These are phyloP conservation scores for Oncopeltus fasciatus DNA, from an alignment of 1,140 invertebrate genomes.

Conservation along the genomic window DNA sequence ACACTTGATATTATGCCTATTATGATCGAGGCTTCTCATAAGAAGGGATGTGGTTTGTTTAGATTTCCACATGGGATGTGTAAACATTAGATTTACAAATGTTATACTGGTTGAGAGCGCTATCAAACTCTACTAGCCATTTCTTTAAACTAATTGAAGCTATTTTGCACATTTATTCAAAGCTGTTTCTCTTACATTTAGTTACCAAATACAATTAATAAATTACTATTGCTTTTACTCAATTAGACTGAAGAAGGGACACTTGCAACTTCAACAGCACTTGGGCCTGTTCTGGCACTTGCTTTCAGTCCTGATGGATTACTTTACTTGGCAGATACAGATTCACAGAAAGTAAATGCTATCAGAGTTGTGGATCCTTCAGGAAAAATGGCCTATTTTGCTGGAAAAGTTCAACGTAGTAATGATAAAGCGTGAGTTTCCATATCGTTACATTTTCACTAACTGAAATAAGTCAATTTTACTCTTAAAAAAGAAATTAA, in stretches of 20 bases:
- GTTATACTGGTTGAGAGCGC: too few relatives aligned
- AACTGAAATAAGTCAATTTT: background rate
- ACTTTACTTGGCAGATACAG: conserved; percentile 84
- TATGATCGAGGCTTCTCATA: too few relatives aligned
- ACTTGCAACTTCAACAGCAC: conserved; percentile 36
- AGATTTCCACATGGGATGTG: too few relatives aligned
- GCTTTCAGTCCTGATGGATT: conserved; percentile 85
- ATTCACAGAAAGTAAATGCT: conserved; percentile 76
- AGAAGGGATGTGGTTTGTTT: too few relatives aligned
- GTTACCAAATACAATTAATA: too few relatives aligned
- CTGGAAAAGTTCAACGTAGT: conserved; percentile 47
- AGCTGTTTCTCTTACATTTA: too few relatives aligned
- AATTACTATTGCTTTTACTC: conserved; percentile 4
- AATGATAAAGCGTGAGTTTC: conserved; percentile 23
- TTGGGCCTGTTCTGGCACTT: conserved; percentile 66
- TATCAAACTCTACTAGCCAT: too few relatives aligned
- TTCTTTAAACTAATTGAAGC: too few relatives aligned
- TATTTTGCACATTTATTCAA: too few relatives aligned
- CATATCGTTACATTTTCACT: background rate
- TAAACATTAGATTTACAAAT: too few relatives aligned
- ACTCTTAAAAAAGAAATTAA: too few relatives aligned
- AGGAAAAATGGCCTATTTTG: conserved; percentile 69
- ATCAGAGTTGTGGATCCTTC: conserved; percentile 68
- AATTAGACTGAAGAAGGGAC: conserved; percentile 19
- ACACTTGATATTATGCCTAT: too few relatives aligned